Evolutionary conservation across 2,888 invertebrate genomes (phyloP).

Genomic region (Hydroisotoma schaefferi): DNA sequence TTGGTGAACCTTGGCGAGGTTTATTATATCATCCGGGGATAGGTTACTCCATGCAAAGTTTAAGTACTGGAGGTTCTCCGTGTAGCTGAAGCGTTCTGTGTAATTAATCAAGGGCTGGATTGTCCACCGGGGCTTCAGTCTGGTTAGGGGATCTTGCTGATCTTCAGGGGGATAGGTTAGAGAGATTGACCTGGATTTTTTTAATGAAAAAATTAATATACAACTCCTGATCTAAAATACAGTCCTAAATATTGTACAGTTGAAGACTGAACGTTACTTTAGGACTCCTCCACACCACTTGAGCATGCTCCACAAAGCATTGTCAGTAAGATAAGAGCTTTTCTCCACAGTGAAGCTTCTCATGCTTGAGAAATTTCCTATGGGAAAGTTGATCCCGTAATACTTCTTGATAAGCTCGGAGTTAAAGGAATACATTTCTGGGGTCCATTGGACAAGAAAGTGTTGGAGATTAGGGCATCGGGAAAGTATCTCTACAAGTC

Average conservation of each 20-base stretch:
- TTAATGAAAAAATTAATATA: too few relatives aligned
- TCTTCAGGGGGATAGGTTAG: constrained; percentile 23
- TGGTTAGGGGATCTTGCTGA: constrained; percentile 33
- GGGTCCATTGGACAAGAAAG: constrained; percentile 39
- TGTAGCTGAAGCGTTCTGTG: constrained; percentile 42
- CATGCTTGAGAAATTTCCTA: constrained; percentile 40
- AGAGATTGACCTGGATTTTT: constrained; percentile 6
- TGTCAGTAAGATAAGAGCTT: constrained; percentile 44
- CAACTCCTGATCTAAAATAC: too few relatives aligned
- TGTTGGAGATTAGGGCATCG: constrained; percentile 39
- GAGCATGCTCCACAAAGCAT: constrained; percentile 38
- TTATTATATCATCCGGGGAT: constrained; percentile 25
- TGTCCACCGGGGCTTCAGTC: constrained; percentile 44
- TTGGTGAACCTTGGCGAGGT: constrained; percentile 24
- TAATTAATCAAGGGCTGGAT: constrained; percentile 43
- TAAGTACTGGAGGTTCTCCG: constrained; percentile 37
- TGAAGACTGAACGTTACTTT: constrained; percentile 4
- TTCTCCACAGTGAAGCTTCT: constrained; percentile 34
- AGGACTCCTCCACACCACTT: constrained; percentile 45
- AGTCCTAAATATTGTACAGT: background rate
- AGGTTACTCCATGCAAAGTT: constrained; percentile 45
- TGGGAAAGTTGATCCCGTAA: constrained; percentile 42
- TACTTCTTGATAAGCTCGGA: constrained; percentile 46
- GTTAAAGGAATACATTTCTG: constrained; percentile 46
- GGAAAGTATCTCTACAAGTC: constrained; percentile 40